Evolutionary conservation across 2,113 vertebrate species (phyloP).

Genomic region (Ibidorhyncha struthersii): DNA sequence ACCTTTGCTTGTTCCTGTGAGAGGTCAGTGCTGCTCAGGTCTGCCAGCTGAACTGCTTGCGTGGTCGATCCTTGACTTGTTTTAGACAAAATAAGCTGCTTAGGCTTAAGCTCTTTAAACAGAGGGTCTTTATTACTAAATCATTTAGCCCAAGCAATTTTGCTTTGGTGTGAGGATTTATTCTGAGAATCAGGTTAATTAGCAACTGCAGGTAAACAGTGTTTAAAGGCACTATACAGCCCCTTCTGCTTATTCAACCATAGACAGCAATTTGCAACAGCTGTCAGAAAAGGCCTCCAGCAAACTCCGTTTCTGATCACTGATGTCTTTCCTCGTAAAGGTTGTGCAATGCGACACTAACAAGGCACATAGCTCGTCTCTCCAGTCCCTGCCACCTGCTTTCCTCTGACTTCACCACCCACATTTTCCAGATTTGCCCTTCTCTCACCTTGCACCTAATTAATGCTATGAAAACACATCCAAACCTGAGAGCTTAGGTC

Average conservation of each 20-base stretch:
- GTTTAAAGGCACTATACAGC: neutral
- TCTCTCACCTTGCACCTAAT: neutral
- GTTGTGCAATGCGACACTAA: neutral
- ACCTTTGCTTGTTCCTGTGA: neutral
- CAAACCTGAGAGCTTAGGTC: neutral
- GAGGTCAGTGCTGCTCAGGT: neutral
- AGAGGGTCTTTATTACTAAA: neutral
- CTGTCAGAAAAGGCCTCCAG: slow-evolving; percentile 5
- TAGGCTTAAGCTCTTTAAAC: neutral
- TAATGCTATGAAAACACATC: neutral
- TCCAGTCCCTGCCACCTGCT: neutral
- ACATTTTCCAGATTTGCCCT: neutral
- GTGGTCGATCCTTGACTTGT: neutral
- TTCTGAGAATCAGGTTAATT: neutral
- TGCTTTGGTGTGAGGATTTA: neutral
- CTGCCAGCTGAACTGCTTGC: neutral
- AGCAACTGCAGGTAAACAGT: neutral
- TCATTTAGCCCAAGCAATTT: neutral
- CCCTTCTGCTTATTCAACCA: neutral
- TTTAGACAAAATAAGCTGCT: neutral
- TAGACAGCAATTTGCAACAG: neutral
- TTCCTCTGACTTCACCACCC: neutral
- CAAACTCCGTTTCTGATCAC: neutral
- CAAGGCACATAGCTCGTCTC: neutral
- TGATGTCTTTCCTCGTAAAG: neutral